These are phyloP conservation scores for Furcula furcula DNA, from an alignment of 2,888 invertebrate genomes.

Conservation along the genomic window DNA sequence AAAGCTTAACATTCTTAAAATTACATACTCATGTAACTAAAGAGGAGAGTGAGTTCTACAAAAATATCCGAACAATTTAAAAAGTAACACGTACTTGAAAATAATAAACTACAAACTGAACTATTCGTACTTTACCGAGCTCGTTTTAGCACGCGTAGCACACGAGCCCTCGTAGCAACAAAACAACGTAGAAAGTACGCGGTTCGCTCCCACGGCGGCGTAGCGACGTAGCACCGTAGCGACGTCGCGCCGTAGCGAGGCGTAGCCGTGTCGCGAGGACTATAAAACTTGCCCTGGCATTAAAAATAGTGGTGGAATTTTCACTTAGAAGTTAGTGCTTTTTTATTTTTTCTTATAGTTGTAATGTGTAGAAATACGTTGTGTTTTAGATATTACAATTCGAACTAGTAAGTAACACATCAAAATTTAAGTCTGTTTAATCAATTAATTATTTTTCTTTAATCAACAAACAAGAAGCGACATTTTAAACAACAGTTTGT, in stretches of 20 bases:
- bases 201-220: conserved; percentile 25
- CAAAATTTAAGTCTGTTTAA: too few species aligned
- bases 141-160: conserved; percentile 2
- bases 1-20: too few species aligned
- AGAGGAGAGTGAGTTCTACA: too few species aligned
- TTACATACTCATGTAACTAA: too few species aligned
- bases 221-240: conserved; percentile 29
- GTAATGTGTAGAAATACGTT: too few species aligned
- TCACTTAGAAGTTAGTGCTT: conserved; percentile 14
- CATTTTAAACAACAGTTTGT: too few species aligned
- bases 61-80: too few species aligned
- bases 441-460: too few species aligned
- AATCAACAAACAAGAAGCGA: too few species aligned
- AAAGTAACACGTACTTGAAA: conserved; percentile 1
- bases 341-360: too few species aligned
- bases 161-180: conserved; percentile 2
- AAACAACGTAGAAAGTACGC: conserved; percentile 25
- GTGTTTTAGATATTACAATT: too few species aligned
- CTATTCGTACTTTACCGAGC: background rate
- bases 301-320: conserved; percentile 47
- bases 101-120: background rate
- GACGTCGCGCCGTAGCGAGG: conserved; percentile 7
- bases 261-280: conserved; percentile 30
- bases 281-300: conserved; percentile 45
- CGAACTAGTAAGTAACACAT: too few species aligned